Percentiles rank a stretch among this genome's conserved stretches.
These are phyloP conservation scores for Falco novaeseelandiae DNA, from an alignment of 2,797 vertebrate genomes.

Conservation along the genomic window DNA sequence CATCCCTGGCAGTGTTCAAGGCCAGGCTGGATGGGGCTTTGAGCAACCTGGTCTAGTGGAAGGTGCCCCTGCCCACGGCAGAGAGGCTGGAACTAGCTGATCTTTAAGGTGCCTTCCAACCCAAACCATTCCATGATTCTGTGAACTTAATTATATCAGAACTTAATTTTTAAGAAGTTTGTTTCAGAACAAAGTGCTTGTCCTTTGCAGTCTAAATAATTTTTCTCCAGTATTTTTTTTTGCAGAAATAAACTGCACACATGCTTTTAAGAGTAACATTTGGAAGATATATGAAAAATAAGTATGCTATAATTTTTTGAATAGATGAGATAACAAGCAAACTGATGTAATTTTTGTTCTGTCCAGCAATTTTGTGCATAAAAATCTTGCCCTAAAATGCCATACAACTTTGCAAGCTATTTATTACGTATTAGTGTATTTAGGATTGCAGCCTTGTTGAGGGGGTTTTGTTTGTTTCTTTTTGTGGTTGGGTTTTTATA, in stretches of 20 bases:
- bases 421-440: neutral
- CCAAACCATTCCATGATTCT: too few relatives aligned
- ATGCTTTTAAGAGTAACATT: neutral
- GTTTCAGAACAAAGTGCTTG: neutral
- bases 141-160: neutral
- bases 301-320: neutral
- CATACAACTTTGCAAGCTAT: neutral
- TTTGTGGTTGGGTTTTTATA: neutral
- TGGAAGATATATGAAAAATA: neutral
- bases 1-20: too few relatives aligned
- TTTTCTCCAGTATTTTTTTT: neutral
- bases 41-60: too few relatives aligned
- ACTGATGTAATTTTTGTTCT: neutral
- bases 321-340: neutral
- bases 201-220: neutral
- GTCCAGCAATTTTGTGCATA: neutral
- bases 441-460: neutral
- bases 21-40: too few relatives aligned
- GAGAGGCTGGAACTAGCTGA: too few relatives aligned
- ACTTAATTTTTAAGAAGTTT: neutral
- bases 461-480: accelerated
- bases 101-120: too few relatives aligned
- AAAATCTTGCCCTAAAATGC: neutral
- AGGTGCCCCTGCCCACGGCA: too few relatives aligned
- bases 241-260: too few relatives aligned